Conservation (phyloP, 1,140 invertebrate genomes). For the Tetragonula clypearis region DNA sequence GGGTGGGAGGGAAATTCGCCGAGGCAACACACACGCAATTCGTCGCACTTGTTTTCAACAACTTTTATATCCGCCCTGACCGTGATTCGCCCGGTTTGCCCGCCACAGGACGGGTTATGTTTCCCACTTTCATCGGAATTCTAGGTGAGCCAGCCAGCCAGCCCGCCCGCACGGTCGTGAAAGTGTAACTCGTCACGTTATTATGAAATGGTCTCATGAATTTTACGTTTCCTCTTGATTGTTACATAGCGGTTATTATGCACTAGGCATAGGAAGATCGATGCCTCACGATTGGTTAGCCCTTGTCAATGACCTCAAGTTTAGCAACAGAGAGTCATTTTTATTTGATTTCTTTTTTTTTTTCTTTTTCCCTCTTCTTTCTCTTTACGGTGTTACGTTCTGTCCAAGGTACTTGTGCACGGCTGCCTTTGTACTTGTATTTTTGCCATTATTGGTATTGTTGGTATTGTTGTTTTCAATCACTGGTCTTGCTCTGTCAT, state of each 20-base stretch:
- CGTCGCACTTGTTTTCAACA: constrained; percentile 17
- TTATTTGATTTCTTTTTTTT: background rate
- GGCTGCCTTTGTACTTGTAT: constrained; percentile 11
- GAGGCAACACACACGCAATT: background rate
- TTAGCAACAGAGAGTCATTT: constrained; percentile 43
- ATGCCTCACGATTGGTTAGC: constrained; percentile 36
- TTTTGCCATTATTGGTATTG: background rate
- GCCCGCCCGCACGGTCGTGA: background rate
- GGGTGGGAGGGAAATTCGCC: background rate
- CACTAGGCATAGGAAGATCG: constrained; percentile 15
- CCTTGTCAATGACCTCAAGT: constrained; percentile 52
- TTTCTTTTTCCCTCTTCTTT: background rate
- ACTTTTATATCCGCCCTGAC: constrained; percentile 58
- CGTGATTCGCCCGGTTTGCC: constrained; percentile 66
- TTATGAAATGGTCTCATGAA: background rate
- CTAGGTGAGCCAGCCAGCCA: constrained; percentile 84
- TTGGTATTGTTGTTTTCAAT: background rate
- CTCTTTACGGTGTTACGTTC: background rate
- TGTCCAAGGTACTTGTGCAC: constrained; percentile 8
- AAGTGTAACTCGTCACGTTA: background rate
- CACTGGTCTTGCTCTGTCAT: background rate
- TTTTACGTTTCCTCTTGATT: background rate
- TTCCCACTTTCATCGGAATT: constrained; percentile 87
- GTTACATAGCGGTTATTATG: constrained; percentile 13
- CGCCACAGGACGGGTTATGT: constrained; percentile 85